Conservation (phyloP, 2,888 invertebrate genomes). For the Hirtodrosophila cameraria region DNA sequence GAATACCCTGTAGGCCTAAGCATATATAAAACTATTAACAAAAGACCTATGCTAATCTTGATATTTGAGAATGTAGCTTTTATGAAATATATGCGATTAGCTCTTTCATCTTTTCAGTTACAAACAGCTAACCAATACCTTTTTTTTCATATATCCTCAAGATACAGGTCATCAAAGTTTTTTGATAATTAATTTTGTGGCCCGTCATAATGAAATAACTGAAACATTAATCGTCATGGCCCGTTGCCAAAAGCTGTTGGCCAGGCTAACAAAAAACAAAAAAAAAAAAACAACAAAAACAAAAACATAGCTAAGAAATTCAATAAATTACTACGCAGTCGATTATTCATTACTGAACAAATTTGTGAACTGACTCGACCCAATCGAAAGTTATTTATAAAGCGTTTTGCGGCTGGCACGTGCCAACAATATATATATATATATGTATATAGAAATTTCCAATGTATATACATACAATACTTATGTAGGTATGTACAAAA, state of each 20-base stretch:
- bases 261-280: background rate
- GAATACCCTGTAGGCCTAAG: no score
- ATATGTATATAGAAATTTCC: no score
- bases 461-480: no score
- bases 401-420: constrained; percentile 11
- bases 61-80: background rate
- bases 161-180: constrained; percentile 46
- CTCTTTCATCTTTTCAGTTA: background rate
- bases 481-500: no score
- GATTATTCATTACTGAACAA: constrained; percentile 40
- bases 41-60: no score
- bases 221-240: constrained; percentile 40
- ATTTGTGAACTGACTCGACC: no score
- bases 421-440: no score
- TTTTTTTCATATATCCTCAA: constrained; percentile 20
- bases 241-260: constrained; percentile 31
- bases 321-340: constrained; percentile 30
- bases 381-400: constrained; percentile 30
- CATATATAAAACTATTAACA: no score
- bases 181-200: constrained; percentile 44
- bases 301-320: constrained; percentile 6
- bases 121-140: background rate
- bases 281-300: background rate
- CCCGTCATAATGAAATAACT: constrained; percentile 35
- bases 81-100: background rate